Conservation (phyloP, 2,113 vertebrate species). For the Poicephalus gulielmi region DNA sequence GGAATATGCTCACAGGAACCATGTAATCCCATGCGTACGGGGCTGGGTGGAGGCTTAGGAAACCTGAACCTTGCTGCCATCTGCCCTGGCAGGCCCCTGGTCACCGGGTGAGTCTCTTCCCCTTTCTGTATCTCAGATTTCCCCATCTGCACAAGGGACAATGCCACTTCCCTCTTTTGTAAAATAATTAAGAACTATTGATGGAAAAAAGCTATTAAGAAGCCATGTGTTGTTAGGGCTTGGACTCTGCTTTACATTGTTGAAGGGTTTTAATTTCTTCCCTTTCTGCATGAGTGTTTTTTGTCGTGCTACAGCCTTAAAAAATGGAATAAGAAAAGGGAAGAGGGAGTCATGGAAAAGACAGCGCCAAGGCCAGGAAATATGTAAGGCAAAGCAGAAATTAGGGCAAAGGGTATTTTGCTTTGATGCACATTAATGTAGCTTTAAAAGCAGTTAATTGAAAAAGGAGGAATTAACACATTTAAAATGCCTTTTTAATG, state of each 20-base stretch:
- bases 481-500: constrained; percentile 63
- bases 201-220: constrained; percentile 31
- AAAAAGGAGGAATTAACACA: constrained; percentile 57
- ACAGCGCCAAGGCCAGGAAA: not conserved
- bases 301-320: not conserved
- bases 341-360: not conserved
- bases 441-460: constrained; percentile 56
- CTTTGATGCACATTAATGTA: constrained; percentile 11
- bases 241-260: not conserved
- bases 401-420: not conserved
- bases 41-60: constrained; percentile 38
- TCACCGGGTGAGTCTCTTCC: constrained; percentile 38
- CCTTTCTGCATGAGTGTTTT: not conserved
- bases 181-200: constrained; percentile 19
- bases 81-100: constrained; percentile 44
- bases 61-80: constrained; percentile 43
- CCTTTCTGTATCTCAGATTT: constrained; percentile 36
- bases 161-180: constrained; percentile 59
- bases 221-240: constrained; percentile 1
- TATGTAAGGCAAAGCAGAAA: constrained; percentile 18
- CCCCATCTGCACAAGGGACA: constrained; percentile 21
- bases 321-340: not conserved
- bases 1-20: not conserved
- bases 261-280: constrained; percentile 20
- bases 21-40: not conserved